phyloP scores from a whole-genome alignment of 2,888 invertebrate species.

The Oscheius sp. region DNA sequence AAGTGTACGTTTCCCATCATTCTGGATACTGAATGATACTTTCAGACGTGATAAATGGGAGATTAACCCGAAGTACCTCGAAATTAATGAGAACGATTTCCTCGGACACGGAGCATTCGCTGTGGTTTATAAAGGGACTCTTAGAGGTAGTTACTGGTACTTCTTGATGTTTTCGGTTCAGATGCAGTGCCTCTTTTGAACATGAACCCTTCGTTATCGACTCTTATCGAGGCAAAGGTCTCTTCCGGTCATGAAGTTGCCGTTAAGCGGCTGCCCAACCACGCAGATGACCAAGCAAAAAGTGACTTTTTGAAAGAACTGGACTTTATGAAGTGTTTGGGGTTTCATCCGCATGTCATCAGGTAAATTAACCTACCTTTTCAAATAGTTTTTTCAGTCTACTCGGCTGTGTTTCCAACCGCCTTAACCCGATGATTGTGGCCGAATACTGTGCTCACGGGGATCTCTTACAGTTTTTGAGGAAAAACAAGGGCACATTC shows the following conservation, averaged over 20 bases:
- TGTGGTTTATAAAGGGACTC: conserved; percentile 58
- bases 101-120: conserved; percentile 66
- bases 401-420: conserved; percentile 61
- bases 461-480: conserved; percentile 55
- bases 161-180: background rate
- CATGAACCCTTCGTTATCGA: conserved; percentile 41
- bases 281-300: conserved; percentile 56
- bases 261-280: conserved; percentile 60
- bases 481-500: conserved; percentile 48
- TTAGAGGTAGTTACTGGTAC: conserved; percentile 42
- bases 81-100: conserved; percentile 52
- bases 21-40: conserved; percentile 4
- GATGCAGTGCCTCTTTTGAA: conserved; percentile 45
- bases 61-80: conserved; percentile 46
- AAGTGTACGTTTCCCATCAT: background rate
- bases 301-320: conserved; percentile 63
- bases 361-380: conserved; percentile 2
- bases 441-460: conserved; percentile 61
- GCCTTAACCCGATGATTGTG: conserved; percentile 57
- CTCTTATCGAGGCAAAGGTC: conserved; percentile 42
- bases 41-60: conserved; percentile 54
- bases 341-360: conserved; percentile 59
- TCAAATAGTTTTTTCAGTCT: conserved; percentile 38
- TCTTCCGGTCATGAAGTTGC: conserved; percentile 53
- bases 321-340: conserved; percentile 64